Conservation (phyloP, 2,113 vertebrate genomes). For the Aspidoscelis tigris region DNA sequence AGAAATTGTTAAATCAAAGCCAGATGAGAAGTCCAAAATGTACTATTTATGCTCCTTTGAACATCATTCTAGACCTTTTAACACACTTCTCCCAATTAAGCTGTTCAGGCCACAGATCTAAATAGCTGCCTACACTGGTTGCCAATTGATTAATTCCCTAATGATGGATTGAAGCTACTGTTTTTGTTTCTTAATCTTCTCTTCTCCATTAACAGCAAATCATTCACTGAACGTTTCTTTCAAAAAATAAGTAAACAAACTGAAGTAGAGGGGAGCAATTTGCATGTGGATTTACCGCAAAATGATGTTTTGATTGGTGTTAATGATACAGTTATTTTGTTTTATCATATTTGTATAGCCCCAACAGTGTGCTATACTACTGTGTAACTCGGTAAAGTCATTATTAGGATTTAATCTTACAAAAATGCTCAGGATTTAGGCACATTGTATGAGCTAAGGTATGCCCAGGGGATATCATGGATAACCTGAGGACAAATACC, state of each 20-base stretch:
- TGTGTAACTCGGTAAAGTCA: constrained; percentile 7
- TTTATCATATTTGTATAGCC: constrained; percentile 51
- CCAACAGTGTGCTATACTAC: constrained; percentile 25
- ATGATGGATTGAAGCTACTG: constrained; percentile 82
- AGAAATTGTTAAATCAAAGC: constrained; percentile 75
- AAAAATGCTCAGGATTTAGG: constrained; percentile 36
- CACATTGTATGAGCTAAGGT: background rate
- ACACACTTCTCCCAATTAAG: constrained; percentile 79
- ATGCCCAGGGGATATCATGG: constrained; percentile 3
- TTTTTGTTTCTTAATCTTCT: constrained; percentile 81
- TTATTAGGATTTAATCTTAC: constrained; percentile 35
- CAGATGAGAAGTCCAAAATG: constrained; percentile 74
- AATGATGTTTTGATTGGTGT: constrained; percentile 63
- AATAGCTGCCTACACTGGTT: constrained; percentile 79
- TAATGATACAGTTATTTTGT: constrained; percentile 52
- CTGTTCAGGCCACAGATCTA: constrained; percentile 77
- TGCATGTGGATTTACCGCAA: constrained; percentile 57
- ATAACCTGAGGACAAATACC: background rate
- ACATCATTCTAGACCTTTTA: constrained; percentile 75
- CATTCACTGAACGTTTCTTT: constrained; percentile 70
- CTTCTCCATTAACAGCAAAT: constrained; percentile 75
- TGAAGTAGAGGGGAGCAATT: constrained; percentile 50
- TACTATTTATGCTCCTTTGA: constrained; percentile 79
- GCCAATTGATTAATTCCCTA: constrained; percentile 85
- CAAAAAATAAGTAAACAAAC: constrained; percentile 65